Percentiles rank a stretch among this genome's conserved stretches.
Conservation (phyloP, 2,797 vertebrate species). For the Coluber constrictor region DNA sequence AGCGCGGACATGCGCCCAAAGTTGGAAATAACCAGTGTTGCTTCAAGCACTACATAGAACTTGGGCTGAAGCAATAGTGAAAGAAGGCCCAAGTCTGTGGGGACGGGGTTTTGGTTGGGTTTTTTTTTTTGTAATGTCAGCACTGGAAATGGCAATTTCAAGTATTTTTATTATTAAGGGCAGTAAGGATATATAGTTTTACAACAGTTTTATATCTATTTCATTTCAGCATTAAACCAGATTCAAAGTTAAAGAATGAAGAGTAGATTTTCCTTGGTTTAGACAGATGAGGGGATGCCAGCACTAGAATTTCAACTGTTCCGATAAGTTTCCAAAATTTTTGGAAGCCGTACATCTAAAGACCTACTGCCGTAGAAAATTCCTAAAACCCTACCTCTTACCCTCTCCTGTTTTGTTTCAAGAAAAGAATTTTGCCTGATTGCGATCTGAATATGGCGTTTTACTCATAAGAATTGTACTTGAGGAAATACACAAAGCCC, state of each 20-base stretch:
- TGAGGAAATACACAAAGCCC: not conserved
- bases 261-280: not conserved
- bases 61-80: not conserved
- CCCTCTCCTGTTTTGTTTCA: not conserved
- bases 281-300: not conserved
- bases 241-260: not conserved
- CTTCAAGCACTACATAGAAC: not conserved
- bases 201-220: not conserved
- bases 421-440: not conserved
- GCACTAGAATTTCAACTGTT: not conserved
- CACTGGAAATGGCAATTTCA: not conserved
- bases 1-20: not conserved
- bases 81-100: not conserved
- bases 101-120: too few species aligned
- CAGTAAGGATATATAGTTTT: not conserved
- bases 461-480: not conserved
- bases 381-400: not conserved
- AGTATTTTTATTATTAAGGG: not conserved
- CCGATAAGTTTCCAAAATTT: not conserved
- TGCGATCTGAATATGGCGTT: not conserved
- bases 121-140: not conserved
- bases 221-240: not conserved
- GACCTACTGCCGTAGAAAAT: not conserved
- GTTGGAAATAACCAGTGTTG: not conserved
- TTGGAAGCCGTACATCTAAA: not conserved